Evolutionary conservation across 2,113 vertebrate genomes (phyloP), one percentile per base, ranked within the genome.

Genomic region (Patagioenas fasciata): DNA sequence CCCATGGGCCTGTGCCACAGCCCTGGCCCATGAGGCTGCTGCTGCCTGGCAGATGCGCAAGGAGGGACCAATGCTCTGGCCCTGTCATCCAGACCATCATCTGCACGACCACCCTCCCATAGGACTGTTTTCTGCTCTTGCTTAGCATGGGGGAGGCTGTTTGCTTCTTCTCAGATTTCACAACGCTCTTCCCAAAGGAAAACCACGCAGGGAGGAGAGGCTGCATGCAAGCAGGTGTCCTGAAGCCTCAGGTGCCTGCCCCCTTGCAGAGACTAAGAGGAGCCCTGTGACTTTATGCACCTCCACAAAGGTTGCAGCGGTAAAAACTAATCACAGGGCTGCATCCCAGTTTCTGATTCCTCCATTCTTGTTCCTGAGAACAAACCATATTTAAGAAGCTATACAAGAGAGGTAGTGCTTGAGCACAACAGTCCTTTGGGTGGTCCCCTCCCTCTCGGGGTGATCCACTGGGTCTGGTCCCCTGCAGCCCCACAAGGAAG

Each of bases 111-210:
- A 80, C 32, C 29, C 53, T 92, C 65, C 64, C 91, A 92, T 20
- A 36, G 53, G 38, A 92, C 42, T 64, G 38, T 70, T 92, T 95
- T 81, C 83, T 78, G 57, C 69, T 95, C 80, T 81, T 92, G 61
- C 29, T 85, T 20, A 4, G 36, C 11, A 8, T 15, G 32, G 19
- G 38, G 31, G 38, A 79, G 14, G 53, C 66, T 85, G 11, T 67
- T 89, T 42, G 29, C 28, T 65, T 84, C 11, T 61, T 79, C 20
- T n/a, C 28, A 42, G 0, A 88, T 89, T 80, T 94, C 53, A 66
- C 44, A 64, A 18, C 57, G 15, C 65, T 78, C 32, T 84, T 89
- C 69, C 73, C 50, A 88, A 69, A 92, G 64, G n/a, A 50, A 85
- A 62, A 74, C 25, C 12, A 4, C 60, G 47, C 15, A 60, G 38